phyloP scores from a whole-genome alignment of 2,797 vertebrate species.

The Sparidentex hasta region DNA sequence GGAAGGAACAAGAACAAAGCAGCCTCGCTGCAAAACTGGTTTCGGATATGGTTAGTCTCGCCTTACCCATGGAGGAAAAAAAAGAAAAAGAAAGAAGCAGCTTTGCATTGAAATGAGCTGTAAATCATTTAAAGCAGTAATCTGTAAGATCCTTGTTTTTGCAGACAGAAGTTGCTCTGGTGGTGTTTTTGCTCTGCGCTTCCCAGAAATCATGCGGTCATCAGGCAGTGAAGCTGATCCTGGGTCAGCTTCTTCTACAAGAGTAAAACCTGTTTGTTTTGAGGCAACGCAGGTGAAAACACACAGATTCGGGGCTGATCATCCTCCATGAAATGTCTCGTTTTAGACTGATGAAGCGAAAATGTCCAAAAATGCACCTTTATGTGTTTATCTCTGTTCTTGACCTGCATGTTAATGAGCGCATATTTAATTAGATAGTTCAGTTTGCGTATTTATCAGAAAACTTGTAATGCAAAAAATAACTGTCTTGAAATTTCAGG shows the following conservation, averaged over 20 bases:
- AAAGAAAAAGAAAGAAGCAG: neutral
- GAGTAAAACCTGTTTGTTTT: neutral
- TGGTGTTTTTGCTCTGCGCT: constrained; percentile 1
- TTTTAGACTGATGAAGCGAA: no score
- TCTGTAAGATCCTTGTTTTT: constrained; percentile 1
- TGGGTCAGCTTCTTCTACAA: neutral
- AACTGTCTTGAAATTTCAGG: no score
- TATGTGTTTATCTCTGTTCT: no score
- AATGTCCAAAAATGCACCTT: no score
- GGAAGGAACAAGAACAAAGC: constrained; percentile 59
- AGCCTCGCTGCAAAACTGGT: constrained; percentile 37
- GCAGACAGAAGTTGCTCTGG: neutral
- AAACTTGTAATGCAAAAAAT: no score
- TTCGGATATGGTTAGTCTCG: constrained; percentile 47
- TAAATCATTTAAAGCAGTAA: constrained; percentile 36
- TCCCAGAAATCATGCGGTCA: constrained; percentile 15
- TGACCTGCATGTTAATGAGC: no score
- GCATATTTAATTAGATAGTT: no score
- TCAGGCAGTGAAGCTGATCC: neutral
- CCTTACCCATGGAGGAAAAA: neutral
- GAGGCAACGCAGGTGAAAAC: no score
- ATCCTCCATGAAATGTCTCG: no score
- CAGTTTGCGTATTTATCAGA: no score
- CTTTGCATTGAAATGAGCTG: constrained; percentile 26
- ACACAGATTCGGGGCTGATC: no score